Evolutionary conservation across 2,113 vertebrate genomes (phyloP).

Genomic region (Sturnus vulgaris): DNA sequence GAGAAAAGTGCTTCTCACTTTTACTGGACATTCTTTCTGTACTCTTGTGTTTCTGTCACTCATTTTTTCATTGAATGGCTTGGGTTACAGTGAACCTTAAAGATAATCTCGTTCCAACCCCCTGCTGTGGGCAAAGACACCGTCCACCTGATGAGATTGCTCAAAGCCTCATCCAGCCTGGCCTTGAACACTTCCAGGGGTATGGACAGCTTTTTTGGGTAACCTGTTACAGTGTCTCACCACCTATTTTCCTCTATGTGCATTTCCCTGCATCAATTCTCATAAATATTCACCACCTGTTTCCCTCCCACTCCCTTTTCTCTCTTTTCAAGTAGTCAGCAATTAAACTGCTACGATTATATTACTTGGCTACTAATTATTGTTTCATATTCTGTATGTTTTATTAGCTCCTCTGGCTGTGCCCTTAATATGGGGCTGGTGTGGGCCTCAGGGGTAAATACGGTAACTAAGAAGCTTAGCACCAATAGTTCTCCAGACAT

Average conservation of each 20-base stretch:
- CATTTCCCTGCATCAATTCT: neutral
- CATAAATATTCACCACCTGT: accelerated
- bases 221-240: neutral
- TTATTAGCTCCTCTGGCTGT: neutral
- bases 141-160: neutral
- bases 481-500: neutral
- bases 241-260: neutral
- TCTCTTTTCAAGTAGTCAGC: neutral
- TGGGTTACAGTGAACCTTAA: neutral
- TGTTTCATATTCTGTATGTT: neutral
- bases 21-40: neutral
- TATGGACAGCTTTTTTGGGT: neutral
- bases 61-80: neutral
- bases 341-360: neutral
- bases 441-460: neutral
- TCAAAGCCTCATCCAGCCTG: neutral
- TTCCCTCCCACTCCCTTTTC: neutral
- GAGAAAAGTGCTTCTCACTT: neutral
- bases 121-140: neutral
- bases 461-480: neutral
- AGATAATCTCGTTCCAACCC: neutral
- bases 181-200: neutral
- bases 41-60: neutral
- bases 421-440: neutral
- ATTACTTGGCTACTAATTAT: neutral